phyloP scores from a whole-genome alignment of 53 echinoderm and acorn worm genomes.

The Zoroaster sp. region DNA sequence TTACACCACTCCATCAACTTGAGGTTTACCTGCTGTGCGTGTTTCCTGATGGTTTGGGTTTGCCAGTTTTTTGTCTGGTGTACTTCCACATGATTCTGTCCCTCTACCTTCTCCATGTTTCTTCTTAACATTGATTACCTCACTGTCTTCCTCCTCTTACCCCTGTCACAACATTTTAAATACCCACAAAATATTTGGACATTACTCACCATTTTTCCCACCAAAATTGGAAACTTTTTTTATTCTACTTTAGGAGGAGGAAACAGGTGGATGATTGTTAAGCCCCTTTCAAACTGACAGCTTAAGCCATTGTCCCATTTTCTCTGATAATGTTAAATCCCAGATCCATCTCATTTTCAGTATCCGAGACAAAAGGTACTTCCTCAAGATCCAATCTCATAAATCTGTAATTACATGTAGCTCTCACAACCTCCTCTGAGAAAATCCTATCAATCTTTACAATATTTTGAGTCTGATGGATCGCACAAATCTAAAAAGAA shows the following conservation, averaged over 20 bases:
- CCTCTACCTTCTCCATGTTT: not conserved
- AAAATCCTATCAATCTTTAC: not conserved
- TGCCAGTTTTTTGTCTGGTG: not conserved
- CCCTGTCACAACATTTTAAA: too few species aligned
- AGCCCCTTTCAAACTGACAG: too few species aligned
- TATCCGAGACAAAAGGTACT: not conserved
- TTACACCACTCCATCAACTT: not conserved
- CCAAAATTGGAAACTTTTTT: too few species aligned
- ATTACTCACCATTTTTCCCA: too few species aligned
- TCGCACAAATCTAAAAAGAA: not conserved
- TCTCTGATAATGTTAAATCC: not conserved
- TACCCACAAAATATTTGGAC: too few species aligned
- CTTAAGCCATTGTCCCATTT: not conserved
- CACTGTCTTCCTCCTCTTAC: too few species aligned
- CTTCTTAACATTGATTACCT: not conserved
- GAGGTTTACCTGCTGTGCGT: constrained; percentile 13
- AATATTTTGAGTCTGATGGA: not conserved
- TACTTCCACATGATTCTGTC: not conserved
- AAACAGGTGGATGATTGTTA: not conserved
- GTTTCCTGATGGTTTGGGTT: not conserved
- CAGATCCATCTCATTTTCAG: not conserved
- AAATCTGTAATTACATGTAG: not conserved
- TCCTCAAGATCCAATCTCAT: not conserved
- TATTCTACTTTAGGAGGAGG: not conserved
- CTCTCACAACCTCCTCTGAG: not conserved